phyloP scores from a whole-genome alignment of 2,888 invertebrate genomes.

The Lycocerus yunnanus region DNA sequence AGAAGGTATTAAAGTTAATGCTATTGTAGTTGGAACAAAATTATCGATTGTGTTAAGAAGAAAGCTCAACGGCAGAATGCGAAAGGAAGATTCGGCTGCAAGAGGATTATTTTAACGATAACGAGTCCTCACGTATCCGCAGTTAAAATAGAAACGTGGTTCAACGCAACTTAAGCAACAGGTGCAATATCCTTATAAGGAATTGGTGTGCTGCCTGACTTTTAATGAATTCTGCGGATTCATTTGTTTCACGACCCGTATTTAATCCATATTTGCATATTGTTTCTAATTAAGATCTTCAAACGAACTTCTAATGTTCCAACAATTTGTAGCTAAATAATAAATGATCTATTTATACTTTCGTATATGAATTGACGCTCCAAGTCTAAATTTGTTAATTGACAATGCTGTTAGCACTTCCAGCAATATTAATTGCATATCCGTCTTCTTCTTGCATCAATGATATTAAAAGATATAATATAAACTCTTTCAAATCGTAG shows the following conservation, averaged over 20 bases:
- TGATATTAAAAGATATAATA: not conserved
- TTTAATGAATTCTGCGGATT: slow-evolving; percentile 14
- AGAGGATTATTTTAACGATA: slow-evolving; percentile 23
- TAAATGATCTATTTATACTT: not conserved
- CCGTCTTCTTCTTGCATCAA: not conserved
- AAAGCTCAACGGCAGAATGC: not conserved
- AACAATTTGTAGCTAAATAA: not conserved
- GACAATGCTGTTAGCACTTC: not conserved
- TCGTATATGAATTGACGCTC: not conserved
- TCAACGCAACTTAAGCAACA: slow-evolving; percentile 27
- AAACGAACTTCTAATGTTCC: not conserved
- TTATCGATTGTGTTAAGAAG: slow-evolving; percentile 2
- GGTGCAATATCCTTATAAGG: slow-evolving; percentile 30
- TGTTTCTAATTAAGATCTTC: not conserved
- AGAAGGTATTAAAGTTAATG: not conserved
- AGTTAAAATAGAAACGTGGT: slow-evolving; percentile 27
- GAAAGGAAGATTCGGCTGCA: not conserved
- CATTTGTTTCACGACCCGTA: not conserved
- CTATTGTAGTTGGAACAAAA: not conserved
- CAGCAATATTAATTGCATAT: not conserved
- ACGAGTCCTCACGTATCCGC: slow-evolving; percentile 27
- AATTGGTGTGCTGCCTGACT: slow-evolving; percentile 20
- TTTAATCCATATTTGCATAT: slow-evolving; percentile 1
- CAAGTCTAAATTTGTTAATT: not conserved
- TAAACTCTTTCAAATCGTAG: too few relatives aligned